phyloP scores from a whole-genome alignment of 2,113 vertebrate species.

The Elephantulus edwardii region DNA sequence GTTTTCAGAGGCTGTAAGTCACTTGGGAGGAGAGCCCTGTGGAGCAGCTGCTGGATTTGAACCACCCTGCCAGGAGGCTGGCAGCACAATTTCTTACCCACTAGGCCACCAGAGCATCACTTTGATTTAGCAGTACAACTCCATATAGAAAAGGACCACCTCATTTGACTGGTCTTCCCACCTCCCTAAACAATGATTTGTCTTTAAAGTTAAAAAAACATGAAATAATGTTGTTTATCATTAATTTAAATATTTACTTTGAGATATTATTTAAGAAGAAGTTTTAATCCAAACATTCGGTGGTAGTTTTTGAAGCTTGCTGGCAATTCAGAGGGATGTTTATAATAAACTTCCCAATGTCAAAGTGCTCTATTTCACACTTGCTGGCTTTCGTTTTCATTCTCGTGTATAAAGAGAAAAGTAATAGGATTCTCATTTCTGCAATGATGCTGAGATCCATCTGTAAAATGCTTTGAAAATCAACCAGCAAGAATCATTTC shows the following conservation, averaged over 20 bases:
- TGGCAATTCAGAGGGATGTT: background rate
- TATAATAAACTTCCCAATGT: background rate
- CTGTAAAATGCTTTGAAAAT: conserved; percentile 49
- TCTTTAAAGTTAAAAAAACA: background rate
- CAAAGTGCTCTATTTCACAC: background rate
- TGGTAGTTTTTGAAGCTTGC: background rate
- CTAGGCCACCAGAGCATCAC: too few relatives aligned
- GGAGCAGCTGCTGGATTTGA: too few relatives aligned
- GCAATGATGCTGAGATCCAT: conserved; percentile 15
- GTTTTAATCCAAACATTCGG: background rate
- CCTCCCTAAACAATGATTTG: background rate
- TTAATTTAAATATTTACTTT: conserved; percentile 43
- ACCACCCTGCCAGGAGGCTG: too few relatives aligned
- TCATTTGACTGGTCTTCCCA: background rate
- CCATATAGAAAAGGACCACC: background rate
- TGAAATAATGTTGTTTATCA: background rate
- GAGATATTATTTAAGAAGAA: background rate
- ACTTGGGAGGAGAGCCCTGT: too few relatives aligned
- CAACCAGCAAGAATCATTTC: conserved; percentile 53
- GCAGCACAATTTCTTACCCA: too few relatives aligned
- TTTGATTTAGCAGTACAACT: background rate
- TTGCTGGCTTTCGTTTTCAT: background rate
- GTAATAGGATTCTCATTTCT: background rate
- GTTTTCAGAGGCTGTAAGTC: too few relatives aligned
- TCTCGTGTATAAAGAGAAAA: background rate